A percentile compares a stretch with the other conserved stretches of the same genome.
These are phyloP conservation scores for Cylloceria caligata DNA, from an alignment of 2,888 invertebrate genomes.

Conservation along the genomic window DNA sequence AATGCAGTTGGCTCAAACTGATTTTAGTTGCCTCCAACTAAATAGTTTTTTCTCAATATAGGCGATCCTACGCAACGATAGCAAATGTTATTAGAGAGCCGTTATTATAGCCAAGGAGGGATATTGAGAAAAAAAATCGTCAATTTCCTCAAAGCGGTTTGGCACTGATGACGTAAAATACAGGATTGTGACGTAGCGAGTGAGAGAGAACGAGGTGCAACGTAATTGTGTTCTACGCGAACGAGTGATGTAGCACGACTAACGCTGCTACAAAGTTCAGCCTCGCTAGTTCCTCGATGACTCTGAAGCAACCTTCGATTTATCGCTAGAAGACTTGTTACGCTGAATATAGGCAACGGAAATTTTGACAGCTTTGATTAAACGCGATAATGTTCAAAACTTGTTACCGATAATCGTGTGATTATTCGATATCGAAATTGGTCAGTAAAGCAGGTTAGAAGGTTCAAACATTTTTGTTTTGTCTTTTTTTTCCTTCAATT, in stretches of 20 bases:
- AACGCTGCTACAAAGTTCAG: constrained; percentile 72
- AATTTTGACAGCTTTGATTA: neutral
- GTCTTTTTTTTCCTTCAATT: too few relatives aligned
- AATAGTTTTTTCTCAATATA: too few relatives aligned
- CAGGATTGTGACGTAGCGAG: constrained; percentile 56
- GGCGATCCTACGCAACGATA: neutral
- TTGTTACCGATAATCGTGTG: neutral
- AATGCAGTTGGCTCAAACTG: too few relatives aligned
- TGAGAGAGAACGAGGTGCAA: constrained; percentile 22
- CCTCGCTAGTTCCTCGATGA: constrained; percentile 66
- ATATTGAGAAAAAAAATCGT: neutral
- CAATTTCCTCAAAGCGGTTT: constrained; percentile 42
- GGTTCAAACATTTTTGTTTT: too few relatives aligned
- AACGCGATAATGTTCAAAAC: neutral
- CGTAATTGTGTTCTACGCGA: neutral
- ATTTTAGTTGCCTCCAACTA: too few relatives aligned
- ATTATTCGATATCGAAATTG: neutral
- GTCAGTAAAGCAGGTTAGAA: too few relatives aligned
- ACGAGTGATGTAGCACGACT: constrained; percentile 25
- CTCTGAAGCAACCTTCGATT: constrained; percentile 70
- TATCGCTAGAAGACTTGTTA: constrained; percentile 13
- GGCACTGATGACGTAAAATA: constrained; percentile 63
- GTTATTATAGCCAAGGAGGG: neutral
- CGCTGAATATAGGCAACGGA: neutral
- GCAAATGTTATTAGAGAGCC: neutral